Evolutionary conservation across 2,113 vertebrate species (phyloP), one percentile per base, ranked within the genome.

Genomic region (Tauraco erythrolophus): DNA sequence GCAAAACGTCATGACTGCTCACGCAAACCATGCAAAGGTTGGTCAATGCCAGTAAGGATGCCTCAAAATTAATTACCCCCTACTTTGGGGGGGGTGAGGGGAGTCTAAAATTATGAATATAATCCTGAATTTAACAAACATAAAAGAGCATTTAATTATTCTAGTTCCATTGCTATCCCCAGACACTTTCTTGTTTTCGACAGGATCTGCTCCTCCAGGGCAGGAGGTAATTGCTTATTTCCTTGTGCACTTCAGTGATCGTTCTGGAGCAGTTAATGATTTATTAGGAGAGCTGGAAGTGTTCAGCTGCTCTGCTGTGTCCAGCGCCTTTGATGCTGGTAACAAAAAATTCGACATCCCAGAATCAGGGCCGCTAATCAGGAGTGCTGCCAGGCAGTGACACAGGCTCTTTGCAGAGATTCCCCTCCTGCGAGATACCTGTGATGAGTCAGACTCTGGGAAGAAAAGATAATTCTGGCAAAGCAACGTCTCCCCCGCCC

Each of bases 191-290:
- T 79, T 17, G 14, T 64, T 88, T 92, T 85, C 4, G 14, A 33
- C 80, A 82, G 81, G 84, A 94, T 88, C 77, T 92, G 43, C 66
- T 83, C 84, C 95, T 96, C 50, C 25, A 97, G 95, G 95, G 91
- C 91, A 91, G 35, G 79, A 94, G 61, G 92, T 96, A 96, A 96
- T 97, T 95, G 77, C 81, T 93, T 92, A 81, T 93, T 96, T 95
- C 91, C 94, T 92, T 43, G 66, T 10, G 82, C 81, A 87, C 80
- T 95, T 92, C 91, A 76, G 72, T 13, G 62, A 23, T 28, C 3
- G 5, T 43, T 94, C 81, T 89, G 88, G 92, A 95, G 92, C 16
- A 85, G 93, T 87, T 97, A 96, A 94, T 79, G 89, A 96, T 84
- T 93, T 88, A 93, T 93, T 89, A 93, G 75, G 66, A 93, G 56